These are phyloP conservation scores for Melanotaenia trifasciata DNA, from an alignment of 2,797 vertebrate genomes.

Conservation along the genomic window DNA sequence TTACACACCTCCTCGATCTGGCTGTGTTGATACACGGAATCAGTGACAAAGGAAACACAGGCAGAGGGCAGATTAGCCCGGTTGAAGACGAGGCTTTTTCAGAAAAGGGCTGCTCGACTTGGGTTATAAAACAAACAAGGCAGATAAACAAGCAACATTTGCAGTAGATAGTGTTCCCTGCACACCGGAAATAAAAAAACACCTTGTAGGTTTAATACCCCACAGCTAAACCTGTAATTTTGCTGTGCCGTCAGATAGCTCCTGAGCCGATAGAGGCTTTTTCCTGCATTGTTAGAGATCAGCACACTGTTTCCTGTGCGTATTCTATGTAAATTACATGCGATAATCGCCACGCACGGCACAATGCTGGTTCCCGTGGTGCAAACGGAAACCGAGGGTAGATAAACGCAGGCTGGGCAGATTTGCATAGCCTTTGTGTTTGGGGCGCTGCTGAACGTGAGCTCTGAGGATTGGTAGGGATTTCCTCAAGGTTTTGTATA, in stretches of 20 bases:
- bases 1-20: conserved; percentile 79
- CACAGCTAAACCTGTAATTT: conserved; percentile 83
- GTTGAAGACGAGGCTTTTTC: conserved; percentile 73
- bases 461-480: conserved; percentile 80
- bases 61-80: conserved; percentile 79
- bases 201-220: conserved; percentile 84
- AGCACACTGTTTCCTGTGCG: conserved; percentile 81
- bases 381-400: conserved; percentile 82
- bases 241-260: conserved; percentile 81
- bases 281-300: conserved; percentile 83
- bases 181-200: conserved; percentile 73
- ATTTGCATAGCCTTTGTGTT: conserved; percentile 88
- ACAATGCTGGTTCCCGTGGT: conserved; percentile 85
- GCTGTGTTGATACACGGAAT: conserved; percentile 80
- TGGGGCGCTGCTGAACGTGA: conserved; percentile 80
- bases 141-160: conserved; percentile 85
- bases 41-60: conserved; percentile 83
- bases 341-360: conserved; percentile 83
- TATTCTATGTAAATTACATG: conserved; percentile 88
- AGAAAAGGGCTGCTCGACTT: conserved; percentile 69
- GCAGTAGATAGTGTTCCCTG: conserved; percentile 79
- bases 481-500: conserved; percentile 79
- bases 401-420: conserved; percentile 83
- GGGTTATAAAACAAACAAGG: conserved; percentile 82
- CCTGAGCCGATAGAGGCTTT: conserved; percentile 81